phyloP scores from a whole-genome alignment of 92 coral and sea anemone species.

The Porites evermanni region DNA sequence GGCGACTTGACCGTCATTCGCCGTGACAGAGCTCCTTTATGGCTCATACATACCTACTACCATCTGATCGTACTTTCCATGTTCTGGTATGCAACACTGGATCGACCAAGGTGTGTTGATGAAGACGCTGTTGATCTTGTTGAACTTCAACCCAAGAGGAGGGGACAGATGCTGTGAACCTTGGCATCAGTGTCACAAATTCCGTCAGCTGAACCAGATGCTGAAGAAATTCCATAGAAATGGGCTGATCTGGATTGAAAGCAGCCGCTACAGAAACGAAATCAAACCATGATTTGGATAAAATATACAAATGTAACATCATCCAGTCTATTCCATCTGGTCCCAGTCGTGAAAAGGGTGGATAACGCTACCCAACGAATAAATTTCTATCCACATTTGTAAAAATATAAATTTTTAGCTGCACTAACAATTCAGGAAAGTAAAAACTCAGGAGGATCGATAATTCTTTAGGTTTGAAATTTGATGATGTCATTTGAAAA shows the following conservation, averaged over 20 bases:
- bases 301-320: too few relatives aligned
- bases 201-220: constrained; percentile 84
- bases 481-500: too few relatives aligned
- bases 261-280: constrained; percentile 18
- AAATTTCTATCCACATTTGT: too few relatives aligned
- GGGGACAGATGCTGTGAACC: constrained; percentile 92
- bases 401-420: too few relatives aligned
- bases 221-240: constrained; percentile 64
- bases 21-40: too few relatives aligned
- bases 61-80: constrained; percentile 85
- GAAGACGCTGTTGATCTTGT: constrained; percentile 97
- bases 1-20: too few relatives aligned
- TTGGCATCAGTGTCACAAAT: constrained; percentile 92
- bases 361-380: too few relatives aligned
- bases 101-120: constrained; percentile 91
- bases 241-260: constrained; percentile 31
- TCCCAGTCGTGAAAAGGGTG: too few relatives aligned
- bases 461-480: too few relatives aligned
- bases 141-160: constrained; percentile 95
- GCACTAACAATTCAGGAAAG: too few relatives aligned
- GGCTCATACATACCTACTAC: constrained; percentile 68
- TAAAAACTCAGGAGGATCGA: too few relatives aligned
- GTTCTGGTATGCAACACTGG: constrained; percentile 93
- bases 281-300: background rate
- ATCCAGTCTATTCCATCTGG: too few relatives aligned